Evolutionary conservation across 2,888 invertebrate species (phyloP).

Genomic region (Parthenolecanium corni): DNA sequence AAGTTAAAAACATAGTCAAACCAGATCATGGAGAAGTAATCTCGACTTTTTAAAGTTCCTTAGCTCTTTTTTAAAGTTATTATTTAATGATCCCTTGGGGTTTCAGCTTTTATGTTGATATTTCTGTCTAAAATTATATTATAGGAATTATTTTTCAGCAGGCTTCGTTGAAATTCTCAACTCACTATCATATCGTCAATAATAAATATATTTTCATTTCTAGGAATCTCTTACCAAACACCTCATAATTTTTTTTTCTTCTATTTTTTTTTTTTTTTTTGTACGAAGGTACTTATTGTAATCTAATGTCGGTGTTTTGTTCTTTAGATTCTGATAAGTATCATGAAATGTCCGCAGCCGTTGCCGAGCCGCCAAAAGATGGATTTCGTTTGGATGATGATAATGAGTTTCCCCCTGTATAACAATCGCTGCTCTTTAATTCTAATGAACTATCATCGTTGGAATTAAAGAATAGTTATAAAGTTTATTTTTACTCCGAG

Average conservation of each 20-base stretch:
- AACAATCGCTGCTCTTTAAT: slow-evolving; percentile 25
- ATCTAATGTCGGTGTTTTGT: slow-evolving; percentile 3
- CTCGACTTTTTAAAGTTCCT: too few relatives aligned
- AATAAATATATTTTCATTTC: neutral
- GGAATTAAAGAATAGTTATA: slow-evolving; percentile 27
- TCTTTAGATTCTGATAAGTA: slow-evolving; percentile 58
- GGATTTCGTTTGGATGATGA: slow-evolving; percentile 68
- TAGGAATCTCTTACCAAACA: neutral
- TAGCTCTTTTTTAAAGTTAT: too few relatives aligned
- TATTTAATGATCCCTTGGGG: too few relatives aligned
- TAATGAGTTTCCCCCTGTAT: slow-evolving; percentile 68
- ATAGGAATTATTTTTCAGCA: too few relatives aligned
- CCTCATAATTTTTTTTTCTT: neutral
- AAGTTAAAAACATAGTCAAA: too few relatives aligned
- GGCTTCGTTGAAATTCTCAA: too few relatives aligned
- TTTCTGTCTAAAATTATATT: too few relatives aligned
- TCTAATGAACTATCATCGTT: slow-evolving; percentile 12
- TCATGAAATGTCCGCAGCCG: slow-evolving; percentile 59
- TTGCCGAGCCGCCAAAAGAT: slow-evolving; percentile 55
- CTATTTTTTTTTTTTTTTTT: neutral
- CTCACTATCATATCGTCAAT: too few relatives aligned
- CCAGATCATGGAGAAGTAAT: too few relatives aligned
- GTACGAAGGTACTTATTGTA: too few relatives aligned
- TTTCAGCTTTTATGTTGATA: too few relatives aligned
- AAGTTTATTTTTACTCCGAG: slow-evolving; percentile 23